These are phyloP conservation scores for Hanleya hanleyi DNA, from an alignment of 2,888 invertebrate genomes.

Conservation along the genomic window DNA sequence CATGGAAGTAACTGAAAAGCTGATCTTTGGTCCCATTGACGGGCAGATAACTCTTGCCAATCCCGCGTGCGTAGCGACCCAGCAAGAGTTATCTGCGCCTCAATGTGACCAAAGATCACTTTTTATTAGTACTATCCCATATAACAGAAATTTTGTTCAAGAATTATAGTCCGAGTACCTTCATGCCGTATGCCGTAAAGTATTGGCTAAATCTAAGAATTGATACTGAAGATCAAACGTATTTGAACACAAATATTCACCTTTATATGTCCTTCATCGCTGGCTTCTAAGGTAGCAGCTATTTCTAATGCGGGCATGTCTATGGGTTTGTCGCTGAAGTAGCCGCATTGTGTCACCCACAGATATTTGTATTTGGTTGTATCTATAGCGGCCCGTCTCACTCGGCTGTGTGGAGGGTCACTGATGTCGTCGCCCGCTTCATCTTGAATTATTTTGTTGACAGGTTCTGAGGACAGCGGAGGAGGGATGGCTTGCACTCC, in stretches of 20 bases:
- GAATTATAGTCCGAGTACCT: no score
- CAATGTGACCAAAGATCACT: no score
- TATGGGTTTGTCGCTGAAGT: not conserved
- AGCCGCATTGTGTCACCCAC: slow-evolving; percentile 6
- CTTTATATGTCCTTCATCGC: not conserved
- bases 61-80: no score
- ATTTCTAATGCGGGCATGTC: not conserved
- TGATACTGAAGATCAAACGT: no score
- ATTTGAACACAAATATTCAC: not conserved
- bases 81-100: no score
- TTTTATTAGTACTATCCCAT: no score
- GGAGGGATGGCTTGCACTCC: not conserved
- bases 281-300: not conserved
- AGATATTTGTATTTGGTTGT: not conserved
- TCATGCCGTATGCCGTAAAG: no score
- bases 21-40: no score
- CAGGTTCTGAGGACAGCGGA: not conserved
- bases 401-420: not conserved
- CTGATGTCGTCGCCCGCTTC: not conserved
- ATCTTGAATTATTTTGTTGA: not conserved
- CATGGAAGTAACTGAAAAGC: no score
- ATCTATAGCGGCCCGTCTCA: not conserved
- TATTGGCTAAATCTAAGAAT: no score
- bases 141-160: no score
- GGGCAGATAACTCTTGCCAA: no score